Base-by-base conservation (phyloP, 2,797 vertebrate species). In the Parauchenoglanis ngamensis region DNA sequence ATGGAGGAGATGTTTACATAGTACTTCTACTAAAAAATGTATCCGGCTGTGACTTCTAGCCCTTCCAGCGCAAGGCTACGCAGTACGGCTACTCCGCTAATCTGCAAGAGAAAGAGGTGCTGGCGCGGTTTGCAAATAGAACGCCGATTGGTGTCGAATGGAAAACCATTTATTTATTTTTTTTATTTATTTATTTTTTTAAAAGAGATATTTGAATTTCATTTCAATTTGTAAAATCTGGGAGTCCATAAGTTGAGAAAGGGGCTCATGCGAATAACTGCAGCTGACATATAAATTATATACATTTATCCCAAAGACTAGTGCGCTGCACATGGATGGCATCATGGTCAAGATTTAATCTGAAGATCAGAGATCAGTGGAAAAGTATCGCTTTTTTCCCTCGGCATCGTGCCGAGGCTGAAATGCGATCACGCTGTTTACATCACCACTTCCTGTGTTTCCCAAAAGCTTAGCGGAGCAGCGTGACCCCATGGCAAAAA, bases 361-460 rank as follows among this genome's bases (percentile, higher is more conserved):
- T 25, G 35, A 21, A 2, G 44, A 78, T 92, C 85, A 90, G 92
- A 92, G 76, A 80, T 63, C 31, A 52, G 75, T 19, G 67, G 23
- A 79, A 91, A 92, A 92, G 93, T 92, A 25, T 19, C 89, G 92
- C 92, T 46, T 70, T 87, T 78, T 40, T 40, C 40, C 89, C 86
- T 79, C 89, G 68, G 56, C 90, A 88, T 92, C 84, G 59, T 61
- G 63, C 63, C 28, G 94, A 92, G 94, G 92, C 91, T 93, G 92
- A 91, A 95, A 94, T 86, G 91, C 90, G 92, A 94, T 93, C 92
- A 94, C 91, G 89, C 89, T 96, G 95, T 96, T 96, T 95, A 95
- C 93, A 91, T 90, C 93, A 91, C 91, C 35, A 46, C 93, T 96
- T 96, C 96, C 95, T 95, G 95, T 94, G 90, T 91, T 92, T 85